These are phyloP conservation scores for Nothoprocta pentlandii DNA, from an alignment of 2,113 vertebrate species.

Conservation along the genomic window DNA sequence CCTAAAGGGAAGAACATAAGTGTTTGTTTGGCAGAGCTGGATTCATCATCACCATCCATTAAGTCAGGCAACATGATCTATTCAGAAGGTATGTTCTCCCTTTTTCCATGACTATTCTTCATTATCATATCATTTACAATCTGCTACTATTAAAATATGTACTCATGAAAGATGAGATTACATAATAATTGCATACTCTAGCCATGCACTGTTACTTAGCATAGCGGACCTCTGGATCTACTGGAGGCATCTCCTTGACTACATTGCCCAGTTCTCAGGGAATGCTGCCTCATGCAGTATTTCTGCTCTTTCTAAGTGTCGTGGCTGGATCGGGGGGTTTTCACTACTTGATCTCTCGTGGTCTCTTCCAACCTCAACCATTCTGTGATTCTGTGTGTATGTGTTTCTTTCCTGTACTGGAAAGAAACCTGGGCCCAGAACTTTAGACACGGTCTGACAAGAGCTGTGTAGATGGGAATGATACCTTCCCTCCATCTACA, in stretches of 20 bases:
- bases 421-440: rapidly evolving
- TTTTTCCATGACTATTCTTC: rapidly evolving
- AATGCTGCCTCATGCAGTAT: background rate
- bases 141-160: background rate
- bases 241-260: background rate
- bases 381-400: too few species aligned
- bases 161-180: background rate
- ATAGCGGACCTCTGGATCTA: rapidly evolving
- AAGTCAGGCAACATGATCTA: background rate
- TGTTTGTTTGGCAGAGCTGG: background rate
- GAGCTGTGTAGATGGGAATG: rapidly evolving
- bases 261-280: background rate
- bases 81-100: background rate
- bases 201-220: background rate
- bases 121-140: background rate
- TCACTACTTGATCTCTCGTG: too few species aligned
- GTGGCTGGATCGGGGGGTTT: too few species aligned
- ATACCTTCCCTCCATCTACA: background rate
- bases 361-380: too few species aligned
- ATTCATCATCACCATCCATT: background rate
- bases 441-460: background rate
- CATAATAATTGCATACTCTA: background rate
- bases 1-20: background rate
- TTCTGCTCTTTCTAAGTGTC: background rate
- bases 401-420: background rate